A percentile compares a stretch with the other conserved stretches of the same genome.
Conservation (phyloP, 2,797 vertebrate species). For the Spinibarbus caldwelli region DNA sequence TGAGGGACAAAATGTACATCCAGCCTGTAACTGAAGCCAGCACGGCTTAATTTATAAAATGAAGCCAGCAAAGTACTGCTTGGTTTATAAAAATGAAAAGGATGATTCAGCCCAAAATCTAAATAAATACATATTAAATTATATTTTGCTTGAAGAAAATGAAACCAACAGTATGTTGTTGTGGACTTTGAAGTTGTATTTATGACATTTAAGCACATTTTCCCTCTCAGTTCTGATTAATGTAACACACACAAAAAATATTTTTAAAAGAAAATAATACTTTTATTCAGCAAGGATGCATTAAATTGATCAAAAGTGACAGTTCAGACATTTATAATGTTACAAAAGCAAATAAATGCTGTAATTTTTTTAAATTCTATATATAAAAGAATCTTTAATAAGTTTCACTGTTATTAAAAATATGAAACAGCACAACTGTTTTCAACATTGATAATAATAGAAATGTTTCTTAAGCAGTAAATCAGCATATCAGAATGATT, state of each 20-base stretch:
- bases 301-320: background rate
- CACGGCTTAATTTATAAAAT: background rate
- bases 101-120: background rate
- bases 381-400: background rate
- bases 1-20: background rate
- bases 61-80: background rate
- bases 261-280: background rate
- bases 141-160: background rate
- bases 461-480: background rate
- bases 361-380: background rate
- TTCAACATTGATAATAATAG: background rate
- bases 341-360: background rate
- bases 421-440: background rate
- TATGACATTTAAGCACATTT: background rate
- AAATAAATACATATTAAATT: background rate
- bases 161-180: background rate
- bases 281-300: background rate
- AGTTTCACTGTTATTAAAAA: background rate
- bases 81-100: background rate
- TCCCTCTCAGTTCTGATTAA: background rate
- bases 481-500: background rate
- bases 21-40: background rate
- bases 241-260: background rate
- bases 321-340: background rate
- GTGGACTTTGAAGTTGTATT: background rate